Evolutionary conservation across 1,140 invertebrate species (phyloP).

Genomic region (Gryllus bimaculatus): DNA sequence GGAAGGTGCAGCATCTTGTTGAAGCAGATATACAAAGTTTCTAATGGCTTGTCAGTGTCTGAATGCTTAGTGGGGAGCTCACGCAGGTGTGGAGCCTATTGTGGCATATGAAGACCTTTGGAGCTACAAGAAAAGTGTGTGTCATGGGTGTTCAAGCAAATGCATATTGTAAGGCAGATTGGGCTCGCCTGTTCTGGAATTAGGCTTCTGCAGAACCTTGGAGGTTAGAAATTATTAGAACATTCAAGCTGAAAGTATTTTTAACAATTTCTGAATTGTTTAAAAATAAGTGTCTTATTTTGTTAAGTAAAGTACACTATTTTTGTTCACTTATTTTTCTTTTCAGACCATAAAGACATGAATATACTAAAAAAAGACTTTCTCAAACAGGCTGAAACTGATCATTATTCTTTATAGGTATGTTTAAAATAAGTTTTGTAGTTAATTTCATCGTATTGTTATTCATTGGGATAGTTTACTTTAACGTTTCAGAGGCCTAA

Average conservation of each 20-base stretch:
- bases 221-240: constrained; percentile 17
- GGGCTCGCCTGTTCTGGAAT: constrained; percentile 12
- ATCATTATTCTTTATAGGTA: constrained; percentile 22
- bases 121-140: neutral
- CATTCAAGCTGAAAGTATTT: constrained; percentile 21
- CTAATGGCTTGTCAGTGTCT: constrained; percentile 16
- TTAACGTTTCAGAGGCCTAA: constrained; percentile 18
- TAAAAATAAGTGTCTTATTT: neutral
- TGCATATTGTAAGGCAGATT: constrained; percentile 12
- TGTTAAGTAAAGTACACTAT: neutral
- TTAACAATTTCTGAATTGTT: neutral
- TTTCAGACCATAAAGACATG: constrained; percentile 25
- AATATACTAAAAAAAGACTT: constrained; percentile 21
- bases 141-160: constrained; percentile 9
- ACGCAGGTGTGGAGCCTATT: neutral
- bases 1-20: constrained; percentile 1
- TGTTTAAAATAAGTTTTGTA: constrained; percentile 3
- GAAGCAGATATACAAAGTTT: constrained; percentile 16
- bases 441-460: neutral
- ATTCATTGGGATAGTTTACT: neutral
- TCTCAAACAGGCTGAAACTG: constrained; percentile 21
- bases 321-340: constrained; percentile 12
- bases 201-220: constrained; percentile 14
- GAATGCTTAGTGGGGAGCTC: constrained; percentile 9
- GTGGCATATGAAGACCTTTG: neutral